These are phyloP conservation scores for Sclerurus mexicanus DNA, from an alignment of 2,113 vertebrate species.

Conservation along the genomic window DNA sequence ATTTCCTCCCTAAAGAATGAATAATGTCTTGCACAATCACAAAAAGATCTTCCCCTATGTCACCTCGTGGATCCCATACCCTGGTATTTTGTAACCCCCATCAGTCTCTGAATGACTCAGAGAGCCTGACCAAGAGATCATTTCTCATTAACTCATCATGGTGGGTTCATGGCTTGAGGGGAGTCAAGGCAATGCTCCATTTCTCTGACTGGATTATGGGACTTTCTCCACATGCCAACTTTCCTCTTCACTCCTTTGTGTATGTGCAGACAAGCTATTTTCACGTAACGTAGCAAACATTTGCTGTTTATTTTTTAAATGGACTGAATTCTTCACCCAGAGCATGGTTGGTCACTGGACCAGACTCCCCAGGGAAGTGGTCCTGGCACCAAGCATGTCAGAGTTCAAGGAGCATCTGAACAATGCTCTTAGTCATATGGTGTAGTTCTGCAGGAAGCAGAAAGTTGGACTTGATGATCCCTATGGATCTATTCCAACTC, in stretches of 20 bases:
- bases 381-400: neutral
- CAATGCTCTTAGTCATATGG: neutral
- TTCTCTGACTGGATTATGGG: neutral
- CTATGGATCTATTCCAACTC: neutral
- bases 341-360: neutral
- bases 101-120: neutral
- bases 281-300: neutral
- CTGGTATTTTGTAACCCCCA: neutral
- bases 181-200: fast-evolving
- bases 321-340: neutral
- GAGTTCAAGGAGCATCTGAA: neutral
- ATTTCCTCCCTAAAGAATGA: neutral
- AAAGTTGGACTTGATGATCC: neutral
- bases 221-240: neutral
- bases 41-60: neutral
- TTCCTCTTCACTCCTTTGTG: neutral
- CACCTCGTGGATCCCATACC: neutral
- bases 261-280: neutral
- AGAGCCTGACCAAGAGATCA: too few species aligned
- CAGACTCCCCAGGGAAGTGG: neutral
- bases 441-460: neutral
- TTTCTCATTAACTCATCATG: neutral
- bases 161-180: neutral
- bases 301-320: neutral
- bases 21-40: neutral